Evolutionary conservation across 2,888 invertebrate species (phyloP).

Genomic region (Anagyrus pseudococci): DNA sequence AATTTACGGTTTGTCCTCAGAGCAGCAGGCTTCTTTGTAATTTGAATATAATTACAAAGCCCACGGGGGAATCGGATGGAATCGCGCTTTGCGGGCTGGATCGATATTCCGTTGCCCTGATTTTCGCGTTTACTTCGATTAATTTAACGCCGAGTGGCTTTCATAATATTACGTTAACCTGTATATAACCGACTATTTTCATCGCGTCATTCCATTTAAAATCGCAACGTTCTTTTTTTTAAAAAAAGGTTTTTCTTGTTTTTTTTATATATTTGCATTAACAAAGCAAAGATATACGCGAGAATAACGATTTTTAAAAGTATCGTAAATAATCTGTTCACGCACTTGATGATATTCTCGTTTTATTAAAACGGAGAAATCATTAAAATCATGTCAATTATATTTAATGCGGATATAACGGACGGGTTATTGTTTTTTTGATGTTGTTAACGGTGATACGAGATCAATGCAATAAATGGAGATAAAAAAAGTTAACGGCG

Average conservation of each 20-base stretch:
- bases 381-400: conserved; percentile 27
- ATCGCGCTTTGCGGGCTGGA: not conserved
- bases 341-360: conserved; percentile 18
- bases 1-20: conserved; percentile 9
- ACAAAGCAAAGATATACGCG: too few relatives aligned
- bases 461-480: conserved; percentile 11
- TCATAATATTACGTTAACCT: not conserved
- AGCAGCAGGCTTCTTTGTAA: conserved; percentile 36
- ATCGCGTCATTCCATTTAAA: not conserved
- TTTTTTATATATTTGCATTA: too few relatives aligned
- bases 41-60: conserved; percentile 22
- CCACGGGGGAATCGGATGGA: not conserved
- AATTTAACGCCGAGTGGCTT: not conserved
- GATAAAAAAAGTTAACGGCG: conserved; percentile 11
- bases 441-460: conserved; percentile 11
- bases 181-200: not conserved
- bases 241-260: not conserved
- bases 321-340: conserved; percentile 4
- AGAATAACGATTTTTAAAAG: conserved; percentile 5
- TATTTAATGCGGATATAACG: conserved; percentile 3
- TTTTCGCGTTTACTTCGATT: not conserved
- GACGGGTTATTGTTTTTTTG: too few relatives aligned
- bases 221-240: not conserved
- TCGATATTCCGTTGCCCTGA: not conserved
- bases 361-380: conserved; percentile 11